phyloP scores from a whole-genome alignment of 2,797 vertebrate species.

The Psittacula derbiana region DNA sequence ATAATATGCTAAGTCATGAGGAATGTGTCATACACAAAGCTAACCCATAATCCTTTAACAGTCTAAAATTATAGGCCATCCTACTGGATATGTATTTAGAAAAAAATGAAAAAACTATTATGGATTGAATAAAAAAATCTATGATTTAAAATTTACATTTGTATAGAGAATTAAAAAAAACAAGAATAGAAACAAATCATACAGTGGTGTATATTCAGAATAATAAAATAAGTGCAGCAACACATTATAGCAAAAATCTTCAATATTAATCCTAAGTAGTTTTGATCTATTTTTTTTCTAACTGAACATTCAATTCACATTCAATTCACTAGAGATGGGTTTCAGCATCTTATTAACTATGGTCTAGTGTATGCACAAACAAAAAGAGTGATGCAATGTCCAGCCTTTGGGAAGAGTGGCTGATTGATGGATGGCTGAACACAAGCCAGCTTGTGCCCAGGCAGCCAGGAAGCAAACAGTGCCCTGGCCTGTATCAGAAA shows the following conservation, averaged over 20 bases:
- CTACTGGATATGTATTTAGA: neutral
- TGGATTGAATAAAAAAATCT: neutral
- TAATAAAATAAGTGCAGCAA: neutral
- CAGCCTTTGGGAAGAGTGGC: neutral
- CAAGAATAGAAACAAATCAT: neutral
- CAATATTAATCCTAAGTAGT: neutral
- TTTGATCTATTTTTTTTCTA: neutral
- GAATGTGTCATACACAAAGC: neutral
- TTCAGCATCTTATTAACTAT: neutral
- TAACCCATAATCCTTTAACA: neutral
- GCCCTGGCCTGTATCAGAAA: neutral
- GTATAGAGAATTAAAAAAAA: neutral
- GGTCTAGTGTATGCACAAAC: neutral
- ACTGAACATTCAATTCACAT: neutral
- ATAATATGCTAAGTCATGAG: neutral
- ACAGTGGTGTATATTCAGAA: neutral
- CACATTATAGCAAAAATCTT: neutral
- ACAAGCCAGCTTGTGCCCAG: neutral
- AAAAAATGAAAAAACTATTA: neutral
- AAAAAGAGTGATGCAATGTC: neutral
- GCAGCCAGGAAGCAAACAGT: neutral
- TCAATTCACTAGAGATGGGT: neutral
- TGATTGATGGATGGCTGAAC: neutral
- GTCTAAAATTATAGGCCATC: neutral
- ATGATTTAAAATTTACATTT: neutral